Percentiles rank a stretch among this genome's conserved stretches.
Evolutionary conservation across 2,113 vertebrate genomes (phyloP).

Genomic region (Lophotis ruficrista): DNA sequence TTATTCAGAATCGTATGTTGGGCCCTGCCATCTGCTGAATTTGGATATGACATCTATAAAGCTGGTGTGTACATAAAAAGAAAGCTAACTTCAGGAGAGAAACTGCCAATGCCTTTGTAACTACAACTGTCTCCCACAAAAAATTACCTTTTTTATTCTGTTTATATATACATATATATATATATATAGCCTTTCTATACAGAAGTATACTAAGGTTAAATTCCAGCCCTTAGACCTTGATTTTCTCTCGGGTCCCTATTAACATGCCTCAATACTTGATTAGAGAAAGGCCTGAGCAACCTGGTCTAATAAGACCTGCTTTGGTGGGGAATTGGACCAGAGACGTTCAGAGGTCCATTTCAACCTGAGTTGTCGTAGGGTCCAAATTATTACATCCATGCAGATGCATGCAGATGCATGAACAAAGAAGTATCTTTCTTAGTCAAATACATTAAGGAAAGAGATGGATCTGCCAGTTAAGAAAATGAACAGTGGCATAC

Average conservation of each 20-base stretch:
- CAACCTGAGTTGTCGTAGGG: not conserved
- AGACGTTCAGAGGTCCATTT: not conserved
- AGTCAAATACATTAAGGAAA: not conserved
- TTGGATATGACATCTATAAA: not conserved
- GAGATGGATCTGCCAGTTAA: not conserved
- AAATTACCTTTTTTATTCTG: not conserved
- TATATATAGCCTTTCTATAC: not conserved
- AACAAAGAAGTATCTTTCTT: not conserved
- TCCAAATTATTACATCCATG: not conserved
- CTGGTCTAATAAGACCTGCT: not conserved
- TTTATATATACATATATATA: not conserved
- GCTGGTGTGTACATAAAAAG: not conserved
- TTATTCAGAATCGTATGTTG: not conserved
- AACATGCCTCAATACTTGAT: not conserved
- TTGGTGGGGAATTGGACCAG: not conserved
- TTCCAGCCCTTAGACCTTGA: not conserved
- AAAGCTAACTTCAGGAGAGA: not conserved
- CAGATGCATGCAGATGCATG: not conserved
- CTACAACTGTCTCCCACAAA: not conserved
- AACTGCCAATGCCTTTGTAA: not conserved
- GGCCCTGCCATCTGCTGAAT: not conserved
- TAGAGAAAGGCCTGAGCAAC: not conserved
- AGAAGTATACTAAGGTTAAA: not conserved
- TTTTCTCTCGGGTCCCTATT: not conserved
- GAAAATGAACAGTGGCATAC: not conserved